A percentile compares a stretch with the other conserved stretches of the same genome.
Evolutionary conservation across 2,113 vertebrate species (phyloP).

Genomic region (Sialia sialis): DNA sequence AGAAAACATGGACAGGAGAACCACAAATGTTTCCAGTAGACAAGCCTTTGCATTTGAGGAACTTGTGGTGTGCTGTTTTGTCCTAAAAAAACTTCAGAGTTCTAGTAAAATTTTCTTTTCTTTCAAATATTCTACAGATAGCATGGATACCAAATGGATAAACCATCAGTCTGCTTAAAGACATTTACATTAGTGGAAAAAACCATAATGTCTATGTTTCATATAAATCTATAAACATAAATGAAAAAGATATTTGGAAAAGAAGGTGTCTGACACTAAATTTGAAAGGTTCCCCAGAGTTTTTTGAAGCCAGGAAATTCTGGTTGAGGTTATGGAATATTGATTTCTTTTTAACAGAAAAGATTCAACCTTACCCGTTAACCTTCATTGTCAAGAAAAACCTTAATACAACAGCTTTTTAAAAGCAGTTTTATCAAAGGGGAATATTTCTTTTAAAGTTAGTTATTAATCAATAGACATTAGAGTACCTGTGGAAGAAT

Average conservation of each 20-base stretch:
- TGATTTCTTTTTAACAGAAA: constrained; percentile 38
- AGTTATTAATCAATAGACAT: constrained; percentile 33
- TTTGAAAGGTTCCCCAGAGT: background rate
- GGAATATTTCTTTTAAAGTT: background rate
- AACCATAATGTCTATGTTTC: background rate
- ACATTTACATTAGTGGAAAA: background rate
- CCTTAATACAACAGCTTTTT: constrained; percentile 6
- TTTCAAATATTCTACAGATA: background rate
- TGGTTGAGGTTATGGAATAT: constrained; percentile 25
- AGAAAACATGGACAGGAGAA: background rate
- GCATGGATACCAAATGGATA: background rate
- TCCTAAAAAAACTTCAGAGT: background rate
- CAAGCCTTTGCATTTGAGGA: constrained; percentile 13
- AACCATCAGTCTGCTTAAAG: background rate
- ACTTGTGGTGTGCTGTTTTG: background rate
- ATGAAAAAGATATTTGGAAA: constrained; percentile 18
- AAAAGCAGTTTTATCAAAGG: constrained; percentile 16
- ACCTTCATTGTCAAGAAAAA: constrained; percentile 8
- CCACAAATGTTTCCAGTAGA: constrained; percentile 8
- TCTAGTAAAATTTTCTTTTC: background rate
- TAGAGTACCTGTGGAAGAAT: background rate
- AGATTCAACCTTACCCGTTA: background rate
- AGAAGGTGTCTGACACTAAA: background rate
- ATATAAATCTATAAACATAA: constrained; percentile 4
- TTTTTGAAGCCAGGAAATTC: constrained; percentile 10